Evolutionary conservation across 2,888 invertebrate species (phyloP), one percentile per base, ranked within the genome.

Genomic region (Ditylenchus weischeri): DNA sequence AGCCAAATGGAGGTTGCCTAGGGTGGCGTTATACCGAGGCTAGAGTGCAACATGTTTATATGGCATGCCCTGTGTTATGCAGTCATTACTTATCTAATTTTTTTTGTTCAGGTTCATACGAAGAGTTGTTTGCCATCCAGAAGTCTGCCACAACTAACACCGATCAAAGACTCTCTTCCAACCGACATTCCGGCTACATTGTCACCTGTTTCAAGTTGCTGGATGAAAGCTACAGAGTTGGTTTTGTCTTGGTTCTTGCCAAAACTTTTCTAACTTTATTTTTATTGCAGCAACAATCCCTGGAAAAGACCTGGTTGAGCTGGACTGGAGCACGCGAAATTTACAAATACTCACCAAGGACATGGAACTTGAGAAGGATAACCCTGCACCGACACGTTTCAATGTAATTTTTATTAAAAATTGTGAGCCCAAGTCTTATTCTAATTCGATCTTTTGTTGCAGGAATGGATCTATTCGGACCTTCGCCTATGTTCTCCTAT

Each of bases 271-370:
- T 4, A 50, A 50, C 6, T 18, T 19, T 19, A 4, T 18, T 21
- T 50, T 50, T 50, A 18, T 50, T 65, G 65, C 38, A 65, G 63
- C 68, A 62, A 36, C 64, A 69, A 29, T 29, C 62, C 8, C 72
- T 80, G n/a, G 80, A 80, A 64, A 75, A 74, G 60, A 72, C 73
- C 38, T 81, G 81, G 81, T 73, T 80, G 13, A 68, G 65, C 18
- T 81, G 81, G 81, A 75, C 78, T 7, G 81, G 82, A 15, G 81
- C 82, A 4, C 69, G 78, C 15, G 79, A 82, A 64, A 80, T 81
- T 58, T 80, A 81, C 72, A 81, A 80, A 62, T 77, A 78, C 65
- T 79, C 81, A 23, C 81, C 81, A 15, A 59, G 78, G 8, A 72
- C 68, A 15, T 81, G 81, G 81, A 77, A 78, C 38, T 66, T 81